phyloP scores from a whole-genome alignment of 2,113 vertebrate species.

The Steatornis caripensis region DNA sequence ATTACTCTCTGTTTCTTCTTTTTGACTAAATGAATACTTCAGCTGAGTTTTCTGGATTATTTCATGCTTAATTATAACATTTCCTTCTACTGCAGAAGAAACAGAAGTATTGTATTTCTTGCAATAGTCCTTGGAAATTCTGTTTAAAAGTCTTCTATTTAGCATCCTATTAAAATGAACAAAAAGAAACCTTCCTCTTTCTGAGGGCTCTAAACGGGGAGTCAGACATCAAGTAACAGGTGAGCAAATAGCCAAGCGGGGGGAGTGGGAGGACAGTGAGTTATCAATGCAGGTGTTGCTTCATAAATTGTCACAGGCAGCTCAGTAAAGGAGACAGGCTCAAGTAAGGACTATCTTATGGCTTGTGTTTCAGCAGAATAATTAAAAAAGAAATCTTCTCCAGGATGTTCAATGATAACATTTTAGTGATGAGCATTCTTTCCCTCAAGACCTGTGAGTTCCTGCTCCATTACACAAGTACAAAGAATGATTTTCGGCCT shows the following conservation, averaged over 20 bases:
- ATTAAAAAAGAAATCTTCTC: background rate
- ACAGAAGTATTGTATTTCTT: background rate
- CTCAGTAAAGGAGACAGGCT: background rate
- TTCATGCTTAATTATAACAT: background rate
- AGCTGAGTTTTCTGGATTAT: background rate
- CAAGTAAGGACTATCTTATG: background rate
- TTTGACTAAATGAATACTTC: background rate
- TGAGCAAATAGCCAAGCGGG: background rate
- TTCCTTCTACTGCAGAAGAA: background rate
- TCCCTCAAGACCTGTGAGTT: background rate
- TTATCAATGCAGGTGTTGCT: background rate
- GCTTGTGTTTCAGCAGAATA: background rate
- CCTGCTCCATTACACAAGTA: background rate
- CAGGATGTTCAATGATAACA: background rate
- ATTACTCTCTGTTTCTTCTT: background rate
- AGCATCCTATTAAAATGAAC: background rate
- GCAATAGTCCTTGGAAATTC: background rate
- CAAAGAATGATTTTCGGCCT: background rate
- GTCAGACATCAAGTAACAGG: background rate
- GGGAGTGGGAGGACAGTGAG: background rate
- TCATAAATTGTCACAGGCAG: conserved; percentile 6
- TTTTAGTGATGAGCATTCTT: background rate
- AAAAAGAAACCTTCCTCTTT: background rate
- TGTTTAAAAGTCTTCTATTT: background rate
- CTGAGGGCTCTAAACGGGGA: background rate